phyloP scores from a whole-genome alignment of 2,888 invertebrate genomes.

The Meteorus colon region DNA sequence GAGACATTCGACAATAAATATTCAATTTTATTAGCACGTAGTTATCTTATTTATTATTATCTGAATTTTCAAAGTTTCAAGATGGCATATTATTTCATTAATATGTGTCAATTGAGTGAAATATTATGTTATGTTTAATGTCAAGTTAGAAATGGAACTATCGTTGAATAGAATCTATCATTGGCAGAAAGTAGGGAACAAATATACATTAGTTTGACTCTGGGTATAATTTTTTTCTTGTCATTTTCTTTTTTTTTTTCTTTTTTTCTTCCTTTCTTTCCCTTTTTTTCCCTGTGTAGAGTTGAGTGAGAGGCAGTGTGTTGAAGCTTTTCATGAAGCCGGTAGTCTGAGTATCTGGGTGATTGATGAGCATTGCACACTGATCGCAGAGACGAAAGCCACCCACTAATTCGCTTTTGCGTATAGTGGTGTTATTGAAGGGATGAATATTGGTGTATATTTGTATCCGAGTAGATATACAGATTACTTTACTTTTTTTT shows the following conservation, averaged over 20 bases:
- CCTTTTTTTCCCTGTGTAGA: background rate
- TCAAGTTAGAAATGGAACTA: background rate
- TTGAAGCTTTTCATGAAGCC: conserved; percentile 47
- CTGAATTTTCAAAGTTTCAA: background rate
- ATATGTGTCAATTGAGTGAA: background rate
- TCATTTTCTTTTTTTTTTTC: too few species aligned
- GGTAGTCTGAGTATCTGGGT: conserved; percentile 49
- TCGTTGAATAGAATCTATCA: background rate
- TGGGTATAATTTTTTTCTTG: too few species aligned
- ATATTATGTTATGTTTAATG: background rate
- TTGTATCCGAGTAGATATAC: too few species aligned
- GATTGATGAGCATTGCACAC: conserved; percentile 55
- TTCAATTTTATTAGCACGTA: background rate
- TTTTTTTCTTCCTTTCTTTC: too few species aligned
- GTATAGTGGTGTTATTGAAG: conserved; percentile 49
- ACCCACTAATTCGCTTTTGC: conserved; percentile 60
- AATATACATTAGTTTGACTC: too few species aligned
- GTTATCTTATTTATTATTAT: background rate
- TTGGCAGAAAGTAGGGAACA: too few species aligned
- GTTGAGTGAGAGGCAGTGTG: conserved; percentile 2
- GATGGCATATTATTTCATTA: background rate
- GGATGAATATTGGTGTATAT: background rate
- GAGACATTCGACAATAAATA: background rate
- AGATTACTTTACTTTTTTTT: too few species aligned
- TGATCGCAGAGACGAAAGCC: conserved; percentile 47